Conservation (phyloP, 2,888 invertebrate genomes). For the Melanargia galathea region DNA sequence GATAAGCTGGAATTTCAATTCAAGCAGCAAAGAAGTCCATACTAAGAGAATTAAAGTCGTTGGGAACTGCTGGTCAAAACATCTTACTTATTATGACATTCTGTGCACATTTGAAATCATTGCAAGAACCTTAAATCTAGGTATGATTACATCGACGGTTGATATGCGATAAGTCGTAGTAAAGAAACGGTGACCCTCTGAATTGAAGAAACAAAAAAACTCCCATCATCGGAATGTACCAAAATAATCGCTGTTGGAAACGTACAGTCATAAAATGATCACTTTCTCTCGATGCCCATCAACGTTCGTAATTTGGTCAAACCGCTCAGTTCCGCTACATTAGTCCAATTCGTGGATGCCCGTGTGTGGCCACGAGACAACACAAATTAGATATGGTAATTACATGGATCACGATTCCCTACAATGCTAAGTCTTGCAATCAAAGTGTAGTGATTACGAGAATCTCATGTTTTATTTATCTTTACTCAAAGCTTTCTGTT, state of each 20-base stretch:
- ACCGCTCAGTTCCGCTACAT: slow-evolving; percentile 45
- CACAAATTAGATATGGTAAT: slow-evolving; percentile 57
- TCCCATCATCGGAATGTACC: too few species aligned
- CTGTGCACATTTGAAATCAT: too few species aligned
- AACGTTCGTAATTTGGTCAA: slow-evolving; percentile 39
- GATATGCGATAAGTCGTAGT: too few species aligned
- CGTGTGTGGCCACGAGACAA: slow-evolving; percentile 54
- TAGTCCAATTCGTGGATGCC: slow-evolving; percentile 39
- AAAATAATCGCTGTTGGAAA: not conserved
- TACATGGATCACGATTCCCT: slow-evolving; percentile 58
- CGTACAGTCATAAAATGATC: slow-evolving; percentile 5
- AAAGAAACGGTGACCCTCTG: too few species aligned
- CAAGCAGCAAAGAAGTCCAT: too few species aligned
- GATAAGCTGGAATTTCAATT: too few species aligned
- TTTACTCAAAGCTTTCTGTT: not conserved
- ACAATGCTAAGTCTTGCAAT: slow-evolving; percentile 31
- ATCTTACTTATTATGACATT: too few species aligned
- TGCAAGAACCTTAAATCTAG: too few species aligned
- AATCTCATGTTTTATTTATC: not conserved
- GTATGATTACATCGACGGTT: too few species aligned
- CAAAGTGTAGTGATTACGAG: slow-evolving; percentile 7
- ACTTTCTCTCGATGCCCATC: slow-evolving; percentile 1
- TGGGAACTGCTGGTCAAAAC: too few species aligned
- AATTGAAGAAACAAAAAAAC: too few species aligned
- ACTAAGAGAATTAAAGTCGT: too few species aligned